These are phyloP conservation scores for Sander vitreus DNA, from an alignment of 2,113 vertebrate genomes.

Conservation along the genomic window DNA sequence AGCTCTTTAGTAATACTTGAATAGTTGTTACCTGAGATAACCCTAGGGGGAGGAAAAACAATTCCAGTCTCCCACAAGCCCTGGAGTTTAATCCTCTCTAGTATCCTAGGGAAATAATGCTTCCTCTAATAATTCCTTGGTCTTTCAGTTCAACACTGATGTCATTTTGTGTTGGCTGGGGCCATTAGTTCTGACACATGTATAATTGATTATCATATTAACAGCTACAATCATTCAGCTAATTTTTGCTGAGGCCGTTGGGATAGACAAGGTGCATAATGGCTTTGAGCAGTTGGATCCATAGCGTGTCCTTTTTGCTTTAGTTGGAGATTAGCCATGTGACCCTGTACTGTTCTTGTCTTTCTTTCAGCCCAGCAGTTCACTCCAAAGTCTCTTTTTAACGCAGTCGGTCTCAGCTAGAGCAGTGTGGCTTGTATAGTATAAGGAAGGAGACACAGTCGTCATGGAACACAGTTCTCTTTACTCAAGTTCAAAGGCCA, in stretches of 20 bases:
- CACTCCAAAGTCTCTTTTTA: background rate
- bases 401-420: background rate
- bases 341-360: constrained; percentile 13
- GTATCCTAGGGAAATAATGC: constrained; percentile 75
- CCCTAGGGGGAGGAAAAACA: constrained; percentile 76
- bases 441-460: background rate
- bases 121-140: constrained; percentile 75
- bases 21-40: constrained; percentile 80
- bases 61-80: constrained; percentile 71
- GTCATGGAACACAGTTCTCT: constrained; percentile 24
- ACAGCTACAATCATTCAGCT: constrained; percentile 70
- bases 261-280: constrained; percentile 68
- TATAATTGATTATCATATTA: constrained; percentile 82
- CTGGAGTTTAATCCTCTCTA: constrained; percentile 71
- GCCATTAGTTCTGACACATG: constrained; percentile 78
- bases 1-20: constrained; percentile 79
- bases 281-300: constrained; percentile 60
- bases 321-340: constrained; percentile 27
- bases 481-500: constrained; percentile 49
- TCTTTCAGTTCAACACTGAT: constrained; percentile 70
- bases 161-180: constrained; percentile 69
- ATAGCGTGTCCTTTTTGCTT: constrained; percentile 62
- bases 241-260: constrained; percentile 58
- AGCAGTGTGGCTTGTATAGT: background rate
- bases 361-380: background rate